phyloP scores from a whole-genome alignment of 2,888 invertebrate species.

The Eristalis tenax region DNA sequence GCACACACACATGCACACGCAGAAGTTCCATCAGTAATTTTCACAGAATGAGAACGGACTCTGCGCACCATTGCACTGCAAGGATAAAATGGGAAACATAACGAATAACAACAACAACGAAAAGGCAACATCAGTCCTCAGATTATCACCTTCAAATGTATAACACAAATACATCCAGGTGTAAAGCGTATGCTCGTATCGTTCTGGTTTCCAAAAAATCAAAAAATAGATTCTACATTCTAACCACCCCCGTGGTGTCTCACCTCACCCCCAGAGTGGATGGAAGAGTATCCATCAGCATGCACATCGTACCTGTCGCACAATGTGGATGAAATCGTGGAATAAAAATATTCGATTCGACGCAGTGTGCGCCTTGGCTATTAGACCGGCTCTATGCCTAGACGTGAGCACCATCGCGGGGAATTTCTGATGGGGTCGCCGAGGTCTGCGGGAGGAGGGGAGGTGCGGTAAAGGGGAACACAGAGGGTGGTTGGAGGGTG shows the following conservation, averaged over 20 bases:
- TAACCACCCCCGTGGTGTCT: background rate
- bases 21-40: slow-evolving; percentile 20
- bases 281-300: slow-evolving; percentile 20
- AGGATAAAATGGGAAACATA: slow-evolving; percentile 42
- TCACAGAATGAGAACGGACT: slow-evolving; percentile 22
- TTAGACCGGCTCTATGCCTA: slow-evolving; percentile 31
- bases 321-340: slow-evolving; percentile 22
- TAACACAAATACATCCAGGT: slow-evolving; percentile 70
- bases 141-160: slow-evolving; percentile 66
- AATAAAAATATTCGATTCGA: slow-evolving; percentile 55
- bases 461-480: background rate
- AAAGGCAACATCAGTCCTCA: slow-evolving; percentile 34
- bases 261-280: background rate
- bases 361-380: slow-evolving; percentile 51
- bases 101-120: slow-evolving; percentile 39
- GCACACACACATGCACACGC: slow-evolving; percentile 10
- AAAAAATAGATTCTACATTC: background rate
- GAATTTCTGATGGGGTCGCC: background rate
- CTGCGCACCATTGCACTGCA: slow-evolving; percentile 62
- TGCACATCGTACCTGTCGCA: slow-evolving; percentile 59
- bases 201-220: background rate
- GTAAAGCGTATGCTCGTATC: slow-evolving; percentile 56
- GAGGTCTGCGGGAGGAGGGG: background rate
- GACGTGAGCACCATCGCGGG: background rate
- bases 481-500: background rate